Evolutionary conservation across 1,140 invertebrate genomes (phyloP), one percentile per base, ranked within the genome.

Genomic region (Lepidotrigona ventralis): DNA sequence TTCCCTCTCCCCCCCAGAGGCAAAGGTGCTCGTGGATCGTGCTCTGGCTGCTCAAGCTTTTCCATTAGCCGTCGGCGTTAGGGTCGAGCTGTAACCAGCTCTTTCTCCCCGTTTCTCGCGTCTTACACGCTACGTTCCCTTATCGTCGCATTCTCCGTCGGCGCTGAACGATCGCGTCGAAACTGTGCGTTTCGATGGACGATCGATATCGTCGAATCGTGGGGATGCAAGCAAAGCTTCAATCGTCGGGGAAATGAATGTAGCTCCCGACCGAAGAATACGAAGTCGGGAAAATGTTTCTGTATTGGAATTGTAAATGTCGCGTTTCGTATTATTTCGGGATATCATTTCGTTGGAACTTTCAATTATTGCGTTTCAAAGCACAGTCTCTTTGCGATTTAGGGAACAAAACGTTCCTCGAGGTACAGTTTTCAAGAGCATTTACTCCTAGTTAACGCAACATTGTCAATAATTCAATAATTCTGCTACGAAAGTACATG

Each of bases 21-120:
- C 60, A 26, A 15, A 12, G 2, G 23, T 4, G 58, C 11, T 60
- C 12, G 23, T 21, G 23, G 23, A 12, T 23, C 56, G 63, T 83
- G 56, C 9, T 21, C 17, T 56, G 29, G 19, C 39, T 66, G 26
- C 19, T 17, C 29, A 56, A 51, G 70, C 70, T 58, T 60, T 81
- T 79, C 69, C 76, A 83, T 83, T 83, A 72, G 81, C 60, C 39
- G 39, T 46, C 39, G 8, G 17, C 54, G 5, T 51, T 60, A 33
- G 51, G 46, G 19, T 56, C 29, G 56, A 70, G 51, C 19, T 51
- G n/a, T 66, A 26, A 56, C 29, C 46, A 66, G 58, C 51, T 72
- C 39, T 39, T 33, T 33, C 75, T 46, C 71, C 29, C 3, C 46
- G 11, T n/a, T 14, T 46, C 15, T 23, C 53, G 23, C 6, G 17